Base-by-base conservation (phyloP, 2,888 invertebrate genomes). In the Hyposoter dolosus region DNA sequence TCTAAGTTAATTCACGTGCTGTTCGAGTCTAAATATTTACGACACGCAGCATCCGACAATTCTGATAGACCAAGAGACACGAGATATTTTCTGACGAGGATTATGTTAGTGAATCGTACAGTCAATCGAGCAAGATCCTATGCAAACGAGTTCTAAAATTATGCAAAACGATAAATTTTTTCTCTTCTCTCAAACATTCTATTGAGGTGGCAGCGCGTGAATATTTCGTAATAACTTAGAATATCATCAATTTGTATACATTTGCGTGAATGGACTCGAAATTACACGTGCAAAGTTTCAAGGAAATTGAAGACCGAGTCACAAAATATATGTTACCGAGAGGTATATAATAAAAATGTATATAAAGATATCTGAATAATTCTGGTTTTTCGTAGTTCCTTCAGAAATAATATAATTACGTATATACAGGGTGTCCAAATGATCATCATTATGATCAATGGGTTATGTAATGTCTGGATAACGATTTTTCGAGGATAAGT, bases 91-190 rank as follows among this genome's bases (percentile, higher is more conserved):
- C 32, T 15, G 4, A 68, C 50, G 65, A 75, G 43, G 66, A 63
- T 60, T 56, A 68, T 60, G 17, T 47, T 66, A 53, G 60, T 28
- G 68, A 75, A 40, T 50, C 17, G 47, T 56, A 47, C 50, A n/a
- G 68, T 79, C 53, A 65, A 28, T 56, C 28, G 40, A 56, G 15
- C 45, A 65, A 40, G 50, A 15, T 43, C 19, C 47, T 53, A 78
- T 78, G 83, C 35, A 71, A 84, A 80, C 50, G 43, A 71, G 53
- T 50, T 17, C 15, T 65, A 53, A 50, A 53, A 76, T 69, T 75
- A 69, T 71, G 69, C 69, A 69, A 71, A 66, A 53, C 28, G n/a
- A 79, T 72, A 53, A 47, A 65, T 69, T 68, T 50, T 66, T 72
- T 65, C 50, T 80, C 28, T 28, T 72, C 60, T 66, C 19, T 35